Evolutionary conservation across 35 echinoderm and acorn worm genomes (phyloP), one percentile per base, ranked within the genome.

Genomic region (Chiridota heheva): DNA sequence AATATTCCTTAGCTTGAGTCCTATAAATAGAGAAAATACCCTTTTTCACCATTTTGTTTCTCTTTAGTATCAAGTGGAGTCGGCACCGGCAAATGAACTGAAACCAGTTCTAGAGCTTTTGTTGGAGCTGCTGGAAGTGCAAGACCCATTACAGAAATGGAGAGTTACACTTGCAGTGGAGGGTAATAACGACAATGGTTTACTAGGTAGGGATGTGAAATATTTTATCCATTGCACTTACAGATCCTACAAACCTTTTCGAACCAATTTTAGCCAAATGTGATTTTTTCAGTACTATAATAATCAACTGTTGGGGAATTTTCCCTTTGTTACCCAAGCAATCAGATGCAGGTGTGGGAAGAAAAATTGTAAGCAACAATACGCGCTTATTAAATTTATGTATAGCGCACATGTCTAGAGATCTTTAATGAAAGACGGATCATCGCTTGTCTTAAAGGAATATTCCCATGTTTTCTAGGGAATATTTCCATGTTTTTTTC

Each of bases 111-210:
- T 91, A 37, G 81, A 75, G 5, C 57, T 98, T n/a, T 47, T 98
- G 22, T 69, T 98, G 42, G 89, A 98, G 67, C 56, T 98, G 26
- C 69, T 98, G 6, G 85, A 88, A 22, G 35, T 98, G 32, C 74
- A 92, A 26, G 95, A 98, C 47, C 85, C 87, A 5, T 76, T 98
- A 38, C 95, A 98, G 67, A 49, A 76, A 37, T 20, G 42, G 20
- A 87, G 95, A 43, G 61, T 98, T n/a, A 98, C 91, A 69, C 73
- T 87, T n/a, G 85, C 89, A 26, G 81, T 91, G 18, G 95, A 98
- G 44, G 95, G 95, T 60, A 80, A 88, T 55, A 77, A 81, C 44
- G 90, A 88, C 76, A 86, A 98, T 70, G 95, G 95, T 2, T 61
- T 98, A 7, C 58, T 98, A 48, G 81, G 95, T 98, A 76, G 73